Base-by-base conservation (phyloP, 2,888 invertebrate species). In the Ichneumoninae sp. region DNA sequence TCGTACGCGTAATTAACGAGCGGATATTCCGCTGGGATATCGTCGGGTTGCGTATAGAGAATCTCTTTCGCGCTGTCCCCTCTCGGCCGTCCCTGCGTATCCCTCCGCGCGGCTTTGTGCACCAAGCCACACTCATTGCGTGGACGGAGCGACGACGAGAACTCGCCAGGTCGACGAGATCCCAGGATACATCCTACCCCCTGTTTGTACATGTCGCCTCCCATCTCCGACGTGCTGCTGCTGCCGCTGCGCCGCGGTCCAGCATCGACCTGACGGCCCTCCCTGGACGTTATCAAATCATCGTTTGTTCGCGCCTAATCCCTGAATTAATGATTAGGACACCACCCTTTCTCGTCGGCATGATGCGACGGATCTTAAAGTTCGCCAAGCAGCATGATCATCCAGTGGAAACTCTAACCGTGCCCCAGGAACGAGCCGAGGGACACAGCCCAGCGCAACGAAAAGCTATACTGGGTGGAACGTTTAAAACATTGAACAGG, bases 271-370 rank as follows among this genome's bases (percentile, higher is more conserved):
- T 76, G 33, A 65, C 89, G 88, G 87, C 88, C 88, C 86, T 87
- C 89, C 88, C 89, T 90, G 91, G 90, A 92, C 92, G 92, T 92
- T 93, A 93, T 93, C 91, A 93, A 93, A 93, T 93, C 89, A 90
- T 93, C 93, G 91, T 93, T 93, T 93, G 91, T 93, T 92, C 91
- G 89, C 91, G 87, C 89, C 90, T 93, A 93, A 93, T 93, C 93
- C 92, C 89, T 90, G 91, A 93, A 93, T 93, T 93, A 93, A 93
- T 93, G 93, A 92, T 93, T 91, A 89, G 89, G 83, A 89, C 88
- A 88, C 89, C 19, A 50, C 74, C 92, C 89, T 89, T 89, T 88
- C 88, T 83, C 87, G 87, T 75, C 87, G 88, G 88, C 89, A 86
- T 91, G 91, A 93, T 91, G 89, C 91, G 91, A 91, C 90, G 88